Conservation (phyloP, 2,888 invertebrate genomes). For the Argyra leucocephala region DNA sequence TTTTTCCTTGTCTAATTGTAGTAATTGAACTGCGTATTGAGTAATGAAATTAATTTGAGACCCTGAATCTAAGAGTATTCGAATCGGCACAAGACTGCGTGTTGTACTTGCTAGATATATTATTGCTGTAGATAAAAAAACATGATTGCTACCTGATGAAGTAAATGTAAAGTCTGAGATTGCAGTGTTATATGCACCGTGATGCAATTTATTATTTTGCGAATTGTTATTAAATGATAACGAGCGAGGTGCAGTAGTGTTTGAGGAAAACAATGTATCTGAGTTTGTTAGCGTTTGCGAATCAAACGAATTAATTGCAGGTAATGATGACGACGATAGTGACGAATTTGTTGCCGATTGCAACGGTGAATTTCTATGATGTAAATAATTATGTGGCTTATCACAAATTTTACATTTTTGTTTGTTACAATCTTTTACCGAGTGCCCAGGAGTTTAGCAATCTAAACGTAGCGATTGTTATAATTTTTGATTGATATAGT, state of each 20-base stretch:
- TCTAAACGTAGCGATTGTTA: background rate
- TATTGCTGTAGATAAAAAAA: conserved; percentile 13
- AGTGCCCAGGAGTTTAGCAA: background rate
- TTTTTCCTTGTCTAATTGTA: no score
- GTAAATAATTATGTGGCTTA: background rate
- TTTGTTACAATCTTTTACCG: background rate
- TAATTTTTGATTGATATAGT: background rate
- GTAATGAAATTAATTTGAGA: conserved; percentile 16
- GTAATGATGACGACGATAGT: background rate
- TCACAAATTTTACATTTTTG: background rate
- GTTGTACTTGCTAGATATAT: conserved; percentile 4
- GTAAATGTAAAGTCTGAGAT: background rate
- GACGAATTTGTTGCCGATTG: no score
- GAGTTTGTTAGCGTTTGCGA: no score
- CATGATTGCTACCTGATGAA: background rate
- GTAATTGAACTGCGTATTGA: no score
- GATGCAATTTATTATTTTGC: background rate
- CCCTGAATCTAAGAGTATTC: conserved; percentile 16
- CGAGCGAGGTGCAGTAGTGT: background rate
- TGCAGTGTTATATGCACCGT: no score
- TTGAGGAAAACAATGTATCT: no score
- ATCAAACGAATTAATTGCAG: background rate
- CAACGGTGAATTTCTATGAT: no score
- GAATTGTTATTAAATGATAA: background rate
- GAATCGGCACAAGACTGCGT: conserved; percentile 9